These are phyloP conservation scores for Urocynchramus pylzowi DNA, from an alignment of 2,113 vertebrate genomes.

Conservation along the genomic window DNA sequence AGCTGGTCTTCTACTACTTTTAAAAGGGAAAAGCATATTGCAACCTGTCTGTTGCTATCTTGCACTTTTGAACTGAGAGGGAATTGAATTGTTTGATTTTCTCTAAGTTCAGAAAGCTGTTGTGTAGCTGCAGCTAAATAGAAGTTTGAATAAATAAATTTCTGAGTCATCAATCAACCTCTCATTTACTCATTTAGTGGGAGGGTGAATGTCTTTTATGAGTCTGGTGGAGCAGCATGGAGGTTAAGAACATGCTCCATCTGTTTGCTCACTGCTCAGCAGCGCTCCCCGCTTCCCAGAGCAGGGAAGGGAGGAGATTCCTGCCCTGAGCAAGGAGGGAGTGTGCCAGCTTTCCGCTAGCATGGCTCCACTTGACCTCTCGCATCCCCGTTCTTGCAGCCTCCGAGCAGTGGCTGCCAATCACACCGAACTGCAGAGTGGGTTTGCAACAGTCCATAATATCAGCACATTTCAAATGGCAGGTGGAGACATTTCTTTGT, in stretches of 20 bases:
- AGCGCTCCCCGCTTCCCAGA: neutral
- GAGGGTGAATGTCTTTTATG: neutral
- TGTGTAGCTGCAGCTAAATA: neutral
- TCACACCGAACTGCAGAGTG: neutral
- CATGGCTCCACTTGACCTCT: neutral
- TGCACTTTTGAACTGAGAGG: neutral
- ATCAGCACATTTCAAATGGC: neutral
- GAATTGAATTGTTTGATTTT: neutral
- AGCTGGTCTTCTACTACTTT: neutral
- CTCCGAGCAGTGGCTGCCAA: fast-evolving
- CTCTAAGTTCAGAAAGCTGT: neutral
- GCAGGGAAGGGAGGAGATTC: neutral
- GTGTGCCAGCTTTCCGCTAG: neutral
- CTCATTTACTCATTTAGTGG: constrained; percentile 28
- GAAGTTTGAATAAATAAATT: neutral
- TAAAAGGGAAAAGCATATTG: neutral
- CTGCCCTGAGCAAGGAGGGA: neutral
- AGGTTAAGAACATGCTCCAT: neutral
- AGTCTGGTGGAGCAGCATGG: neutral
- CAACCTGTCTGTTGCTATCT: neutral
- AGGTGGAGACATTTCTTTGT: neutral
- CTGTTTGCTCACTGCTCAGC: neutral
- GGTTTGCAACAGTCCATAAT: neutral
- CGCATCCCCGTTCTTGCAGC: fast-evolving
- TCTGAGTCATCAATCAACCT: constrained; percentile 40